These are phyloP conservation scores for Lottia scabra DNA, from an alignment of 2,888 invertebrate genomes.

Conservation along the genomic window DNA sequence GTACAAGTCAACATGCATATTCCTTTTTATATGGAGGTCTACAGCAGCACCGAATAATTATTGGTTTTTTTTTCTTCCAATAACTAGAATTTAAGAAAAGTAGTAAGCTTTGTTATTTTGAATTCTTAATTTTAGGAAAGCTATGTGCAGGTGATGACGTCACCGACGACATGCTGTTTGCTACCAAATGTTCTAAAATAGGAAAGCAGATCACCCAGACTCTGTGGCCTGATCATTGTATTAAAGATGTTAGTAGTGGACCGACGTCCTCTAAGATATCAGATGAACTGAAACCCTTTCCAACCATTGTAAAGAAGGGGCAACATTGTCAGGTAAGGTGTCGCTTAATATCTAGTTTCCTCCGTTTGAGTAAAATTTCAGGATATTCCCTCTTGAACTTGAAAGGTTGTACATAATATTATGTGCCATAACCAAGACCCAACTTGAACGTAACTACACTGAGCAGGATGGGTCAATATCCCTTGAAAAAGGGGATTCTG, in stretches of 20 bases:
- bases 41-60: not conserved
- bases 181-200: slow-evolving; percentile 28
- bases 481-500: no score
- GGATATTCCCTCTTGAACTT: no score
- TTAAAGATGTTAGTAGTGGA: slow-evolving; percentile 41
- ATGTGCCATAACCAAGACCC: no score
- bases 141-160: slow-evolving; percentile 21
- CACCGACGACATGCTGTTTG: slow-evolving; percentile 12
- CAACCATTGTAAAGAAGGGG: slow-evolving; percentile 51
- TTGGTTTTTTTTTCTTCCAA: no score
- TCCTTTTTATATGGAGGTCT: not conserved
- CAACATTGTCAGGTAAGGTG: slow-evolving; percentile 49
- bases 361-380: no score
- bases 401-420: no score
- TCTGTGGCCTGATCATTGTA: slow-evolving; percentile 61
- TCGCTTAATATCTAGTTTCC: no score
- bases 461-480: no score
- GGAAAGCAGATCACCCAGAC: slow-evolving; percentile 44
- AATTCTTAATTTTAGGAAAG: slow-evolving; percentile 17
- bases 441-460: no score
- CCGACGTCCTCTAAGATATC: slow-evolving; percentile 42
- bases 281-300: slow-evolving; percentile 16
- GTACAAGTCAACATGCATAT: no score
- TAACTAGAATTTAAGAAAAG: not conserved
- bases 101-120: not conserved